phyloP scores from a whole-genome alignment of 2,797 vertebrate genomes.

The Oreochromis grahami region DNA sequence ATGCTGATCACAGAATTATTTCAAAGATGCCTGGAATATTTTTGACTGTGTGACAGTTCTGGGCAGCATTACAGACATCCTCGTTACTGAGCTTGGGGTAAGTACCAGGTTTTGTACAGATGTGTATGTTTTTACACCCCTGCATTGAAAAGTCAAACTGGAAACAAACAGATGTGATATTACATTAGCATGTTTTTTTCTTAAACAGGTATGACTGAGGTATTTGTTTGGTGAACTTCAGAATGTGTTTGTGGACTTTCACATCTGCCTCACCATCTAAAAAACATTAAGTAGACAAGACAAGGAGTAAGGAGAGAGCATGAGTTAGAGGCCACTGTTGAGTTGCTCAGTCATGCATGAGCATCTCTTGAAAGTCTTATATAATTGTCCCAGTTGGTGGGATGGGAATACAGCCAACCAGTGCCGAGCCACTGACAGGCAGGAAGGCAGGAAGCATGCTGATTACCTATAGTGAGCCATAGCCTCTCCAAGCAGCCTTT shows the following conservation, averaged over 20 bases:
- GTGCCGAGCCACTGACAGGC: slow-evolving; percentile 23
- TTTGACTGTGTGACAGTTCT: slow-evolving; percentile 98
- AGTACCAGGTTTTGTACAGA: slow-evolving; percentile 55
- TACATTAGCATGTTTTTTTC: background rate
- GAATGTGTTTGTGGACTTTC: background rate
- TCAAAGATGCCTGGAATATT: slow-evolving; percentile 96
- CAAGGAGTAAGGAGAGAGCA: slow-evolving; percentile 14
- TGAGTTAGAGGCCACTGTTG: slow-evolving; percentile 38
- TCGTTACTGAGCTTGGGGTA: slow-evolving; percentile 96
- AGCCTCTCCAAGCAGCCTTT: slow-evolving; percentile 15
- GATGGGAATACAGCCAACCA: slow-evolving; percentile 26
- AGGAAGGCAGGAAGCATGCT: slow-evolving; percentile 25
- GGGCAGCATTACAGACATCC: slow-evolving; percentile 96
- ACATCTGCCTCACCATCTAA: slow-evolving; percentile 30
- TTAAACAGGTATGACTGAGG: background rate
- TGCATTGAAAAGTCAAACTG: background rate
- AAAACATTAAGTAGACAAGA: slow-evolving; percentile 27
- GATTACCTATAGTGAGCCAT: slow-evolving; percentile 15
- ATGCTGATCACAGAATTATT: slow-evolving; percentile 85
- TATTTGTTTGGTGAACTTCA: background rate
- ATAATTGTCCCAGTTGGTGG: slow-evolving; percentile 75
- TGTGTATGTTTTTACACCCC: background rate
- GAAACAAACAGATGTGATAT: background rate
- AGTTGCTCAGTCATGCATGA: slow-evolving; percentile 70
- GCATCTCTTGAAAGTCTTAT: slow-evolving; percentile 75